phyloP scores from a whole-genome alignment of 2,888 invertebrate genomes.

The Drosophila diplacantha region DNA sequence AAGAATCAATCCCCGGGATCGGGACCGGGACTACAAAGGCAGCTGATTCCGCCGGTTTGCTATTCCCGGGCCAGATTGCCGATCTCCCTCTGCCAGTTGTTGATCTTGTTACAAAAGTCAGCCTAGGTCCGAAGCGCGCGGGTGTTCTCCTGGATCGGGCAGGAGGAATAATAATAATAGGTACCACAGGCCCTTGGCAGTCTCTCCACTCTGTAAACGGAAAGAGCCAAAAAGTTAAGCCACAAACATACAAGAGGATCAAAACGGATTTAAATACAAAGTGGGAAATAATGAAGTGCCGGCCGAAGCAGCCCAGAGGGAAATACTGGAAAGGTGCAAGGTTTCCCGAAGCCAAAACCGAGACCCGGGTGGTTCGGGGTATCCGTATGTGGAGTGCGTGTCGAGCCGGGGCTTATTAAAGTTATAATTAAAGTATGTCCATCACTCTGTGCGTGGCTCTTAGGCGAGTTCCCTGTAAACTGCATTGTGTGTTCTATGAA shows the following conservation, averaged over 20 bases:
- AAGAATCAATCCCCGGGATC: conserved; percentile 47
- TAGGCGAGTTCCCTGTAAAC: conserved; percentile 13
- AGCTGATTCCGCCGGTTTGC: conserved; percentile 33
- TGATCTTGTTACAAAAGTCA: conserved; percentile 71
- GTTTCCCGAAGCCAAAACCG: conserved; percentile 21
- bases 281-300: conserved; percentile 70
- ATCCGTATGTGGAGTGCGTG: conserved; percentile 43
- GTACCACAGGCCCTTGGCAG: conserved; percentile 18
- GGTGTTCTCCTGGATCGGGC: conserved; percentile 50
- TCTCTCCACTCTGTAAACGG: conserved; percentile 47
- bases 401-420: conserved; percentile 64
- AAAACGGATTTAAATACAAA: conserved; percentile 72
- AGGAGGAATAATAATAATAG: conserved; percentile 20
- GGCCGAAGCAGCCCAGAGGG: conserved; percentile 22
- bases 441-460: conserved; percentile 20
- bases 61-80: conserved; percentile 34
- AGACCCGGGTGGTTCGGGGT: conserved; percentile 16
- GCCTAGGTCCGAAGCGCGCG: conserved; percentile 56
- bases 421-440: conserved; percentile 69
- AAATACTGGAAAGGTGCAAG: conserved; percentile 35
- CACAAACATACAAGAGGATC: conserved; percentile 74
- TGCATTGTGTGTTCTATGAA: conserved; percentile 49
- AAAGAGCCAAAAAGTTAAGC: conserved; percentile 73
- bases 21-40: conserved; percentile 47
- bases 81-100: conserved; percentile 52